These are phyloP conservation scores for Theristicus caerulescens DNA, from an alignment of 2,113 vertebrate species.

Conservation along the genomic window DNA sequence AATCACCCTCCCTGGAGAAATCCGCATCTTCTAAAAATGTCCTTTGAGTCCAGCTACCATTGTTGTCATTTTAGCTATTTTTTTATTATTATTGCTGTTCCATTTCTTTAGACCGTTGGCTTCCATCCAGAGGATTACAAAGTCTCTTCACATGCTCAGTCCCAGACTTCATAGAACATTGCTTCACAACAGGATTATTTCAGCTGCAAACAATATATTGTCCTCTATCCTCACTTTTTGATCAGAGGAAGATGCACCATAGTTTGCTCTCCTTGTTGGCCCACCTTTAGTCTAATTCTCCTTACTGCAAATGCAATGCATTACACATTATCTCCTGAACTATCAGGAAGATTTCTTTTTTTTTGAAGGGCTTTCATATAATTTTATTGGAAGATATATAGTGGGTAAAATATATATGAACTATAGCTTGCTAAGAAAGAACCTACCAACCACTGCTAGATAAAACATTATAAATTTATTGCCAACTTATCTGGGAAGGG, in stretches of 20 bases:
- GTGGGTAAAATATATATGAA: slow-evolving; percentile 44
- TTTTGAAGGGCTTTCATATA: neutral
- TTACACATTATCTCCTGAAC: neutral
- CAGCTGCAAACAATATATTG: neutral
- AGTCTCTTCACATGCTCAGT: neutral
- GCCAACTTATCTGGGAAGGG: slow-evolving; percentile 64
- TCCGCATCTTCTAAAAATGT: neutral
- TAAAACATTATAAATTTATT: slow-evolving; percentile 69
- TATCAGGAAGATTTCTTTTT: neutral
- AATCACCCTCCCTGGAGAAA: neutral
- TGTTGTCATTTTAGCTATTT: neutral
- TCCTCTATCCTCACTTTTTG: neutral
- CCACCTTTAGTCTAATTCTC: neutral
- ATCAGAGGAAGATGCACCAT: neutral
- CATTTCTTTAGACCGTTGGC: neutral
- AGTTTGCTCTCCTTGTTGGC: neutral
- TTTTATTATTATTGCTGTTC: neutral
- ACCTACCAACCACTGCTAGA: slow-evolving; percentile 37
- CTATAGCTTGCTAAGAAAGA: slow-evolving; percentile 38
- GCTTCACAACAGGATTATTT: neutral
- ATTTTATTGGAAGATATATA: slow-evolving; percentile 46
- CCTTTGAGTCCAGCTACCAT: neutral
- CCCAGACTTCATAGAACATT: neutral
- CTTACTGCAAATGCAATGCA: neutral
- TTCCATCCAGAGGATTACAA: neutral